These are phyloP conservation scores for Mythimna loreyi DNA, from an alignment of 2,888 invertebrate genomes.

Conservation along the genomic window DNA sequence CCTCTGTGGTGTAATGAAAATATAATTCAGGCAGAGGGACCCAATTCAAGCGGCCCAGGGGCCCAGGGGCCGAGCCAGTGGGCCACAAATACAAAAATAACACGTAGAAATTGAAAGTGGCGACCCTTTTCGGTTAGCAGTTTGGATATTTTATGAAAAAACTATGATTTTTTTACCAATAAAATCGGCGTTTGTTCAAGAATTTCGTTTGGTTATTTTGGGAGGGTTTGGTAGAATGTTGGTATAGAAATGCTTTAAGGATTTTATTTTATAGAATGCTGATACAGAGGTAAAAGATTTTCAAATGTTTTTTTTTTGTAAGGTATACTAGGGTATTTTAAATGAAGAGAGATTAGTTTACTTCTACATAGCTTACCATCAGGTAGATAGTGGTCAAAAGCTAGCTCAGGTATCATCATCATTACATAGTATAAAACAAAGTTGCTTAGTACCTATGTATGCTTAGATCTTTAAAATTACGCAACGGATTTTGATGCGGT, in stretches of 20 bases:
- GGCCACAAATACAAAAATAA: constrained; percentile 58
- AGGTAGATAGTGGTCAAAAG: no score
- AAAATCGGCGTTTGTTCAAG: background rate
- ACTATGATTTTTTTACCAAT: constrained; percentile 29
- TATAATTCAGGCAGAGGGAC: constrained; percentile 40
- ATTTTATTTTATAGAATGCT: background rate
- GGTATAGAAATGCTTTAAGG: background rate
- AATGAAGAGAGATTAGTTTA: no score
- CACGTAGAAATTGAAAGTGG: constrained; percentile 52
- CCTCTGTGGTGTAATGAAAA: constrained; percentile 37
- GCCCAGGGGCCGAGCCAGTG: constrained; percentile 13
- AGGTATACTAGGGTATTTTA: no score
- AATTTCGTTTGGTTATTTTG: constrained; percentile 10
- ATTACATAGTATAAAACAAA: no score
- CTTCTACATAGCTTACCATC: no score
- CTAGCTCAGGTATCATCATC: no score
- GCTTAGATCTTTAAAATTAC: no score
- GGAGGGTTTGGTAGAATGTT: background rate
- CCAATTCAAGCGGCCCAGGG: background rate
- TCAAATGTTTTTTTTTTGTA: background rate
- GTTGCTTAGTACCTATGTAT: no score
- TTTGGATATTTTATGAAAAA: constrained; percentile 27
- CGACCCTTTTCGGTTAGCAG: constrained; percentile 49
- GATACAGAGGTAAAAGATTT: background rate
- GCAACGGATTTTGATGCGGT: no score